Conservation (phyloP, 1,140 invertebrate species). For the Calosoma granatense region DNA sequence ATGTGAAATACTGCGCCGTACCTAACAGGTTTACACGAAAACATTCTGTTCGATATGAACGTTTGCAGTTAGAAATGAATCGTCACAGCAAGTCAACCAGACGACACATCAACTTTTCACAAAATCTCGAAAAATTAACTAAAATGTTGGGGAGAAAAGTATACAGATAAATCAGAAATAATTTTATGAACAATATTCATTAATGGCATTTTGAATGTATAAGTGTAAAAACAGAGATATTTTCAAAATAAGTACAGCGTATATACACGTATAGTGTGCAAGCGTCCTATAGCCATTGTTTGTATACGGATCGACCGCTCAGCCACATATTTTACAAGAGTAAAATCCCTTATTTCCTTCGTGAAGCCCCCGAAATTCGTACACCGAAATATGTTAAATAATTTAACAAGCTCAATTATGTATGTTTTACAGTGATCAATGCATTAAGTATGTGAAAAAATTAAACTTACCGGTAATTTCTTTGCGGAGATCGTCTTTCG, state of each 20-base stretch:
- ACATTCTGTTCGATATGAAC: not conserved
- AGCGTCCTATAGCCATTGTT: constrained; percentile 36
- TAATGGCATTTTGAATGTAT: constrained; percentile 19
- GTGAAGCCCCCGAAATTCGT: constrained; percentile 28
- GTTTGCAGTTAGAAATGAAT: not conserved
- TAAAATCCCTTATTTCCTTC: constrained; percentile 38
- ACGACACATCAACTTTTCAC: not conserved
- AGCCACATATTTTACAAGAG: constrained; percentile 33
- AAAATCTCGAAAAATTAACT: constrained; percentile 8
- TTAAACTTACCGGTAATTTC: constrained; percentile 57
- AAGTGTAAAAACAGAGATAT: constrained; percentile 28
- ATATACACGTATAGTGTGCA: constrained; percentile 16
- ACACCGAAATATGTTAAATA: constrained; percentile 28
- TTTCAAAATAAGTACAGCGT: constrained; percentile 20
- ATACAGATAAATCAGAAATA: constrained; percentile 30
- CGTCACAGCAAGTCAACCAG: not conserved
- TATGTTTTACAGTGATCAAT: constrained; percentile 14
- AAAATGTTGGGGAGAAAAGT: constrained; percentile 26
- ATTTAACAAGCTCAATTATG: constrained; percentile 26
- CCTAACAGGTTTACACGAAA: too few relatives aligned
- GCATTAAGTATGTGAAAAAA: constrained; percentile 28
- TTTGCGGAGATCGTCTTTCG: constrained; percentile 55
- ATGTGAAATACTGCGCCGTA: too few relatives aligned
- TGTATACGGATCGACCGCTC: constrained; percentile 22
- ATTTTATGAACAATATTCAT: constrained; percentile 23